Evolutionary conservation across 2,113 vertebrate species (phyloP).

Genomic region (Phalacrocorax aristotelis): DNA sequence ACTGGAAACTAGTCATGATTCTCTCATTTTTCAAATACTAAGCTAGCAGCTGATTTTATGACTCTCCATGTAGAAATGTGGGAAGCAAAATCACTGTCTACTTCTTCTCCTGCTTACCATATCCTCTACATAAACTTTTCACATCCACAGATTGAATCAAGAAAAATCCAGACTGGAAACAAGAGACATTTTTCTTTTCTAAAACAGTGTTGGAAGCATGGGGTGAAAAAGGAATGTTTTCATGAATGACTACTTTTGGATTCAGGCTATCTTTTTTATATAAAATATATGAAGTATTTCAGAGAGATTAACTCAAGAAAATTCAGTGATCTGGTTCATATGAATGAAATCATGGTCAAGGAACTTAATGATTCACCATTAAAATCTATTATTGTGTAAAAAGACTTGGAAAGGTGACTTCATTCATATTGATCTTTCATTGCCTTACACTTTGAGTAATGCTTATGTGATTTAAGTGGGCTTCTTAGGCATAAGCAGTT

Average conservation of each 20-base stretch:
- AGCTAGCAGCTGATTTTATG: neutral
- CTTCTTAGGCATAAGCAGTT: neutral
- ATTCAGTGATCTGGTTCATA: neutral
- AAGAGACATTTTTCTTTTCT: neutral
- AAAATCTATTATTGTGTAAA: neutral
- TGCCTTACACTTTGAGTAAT: neutral
- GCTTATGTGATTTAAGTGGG: neutral
- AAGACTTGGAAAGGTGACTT: neutral
- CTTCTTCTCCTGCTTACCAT: neutral
- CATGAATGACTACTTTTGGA: accelerated
- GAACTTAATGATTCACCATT: neutral
- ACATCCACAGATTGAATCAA: neutral
- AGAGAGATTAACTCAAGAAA: neutral
- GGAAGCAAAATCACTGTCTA: neutral
- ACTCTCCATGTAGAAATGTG: accelerated
- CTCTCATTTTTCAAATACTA: neutral
- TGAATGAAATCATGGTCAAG: neutral
- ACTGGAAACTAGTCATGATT: neutral
- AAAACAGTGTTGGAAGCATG: neutral
- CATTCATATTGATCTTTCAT: neutral
- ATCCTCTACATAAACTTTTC: neutral
- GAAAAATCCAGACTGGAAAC: neutral
- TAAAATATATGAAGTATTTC: neutral
- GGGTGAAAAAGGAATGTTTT: neutral
- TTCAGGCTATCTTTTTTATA: neutral